Evolutionary conservation across 2,113 vertebrate species (phyloP), one percentile per base, ranked within the genome.

Genomic region (Cyprinus carpio): DNA sequence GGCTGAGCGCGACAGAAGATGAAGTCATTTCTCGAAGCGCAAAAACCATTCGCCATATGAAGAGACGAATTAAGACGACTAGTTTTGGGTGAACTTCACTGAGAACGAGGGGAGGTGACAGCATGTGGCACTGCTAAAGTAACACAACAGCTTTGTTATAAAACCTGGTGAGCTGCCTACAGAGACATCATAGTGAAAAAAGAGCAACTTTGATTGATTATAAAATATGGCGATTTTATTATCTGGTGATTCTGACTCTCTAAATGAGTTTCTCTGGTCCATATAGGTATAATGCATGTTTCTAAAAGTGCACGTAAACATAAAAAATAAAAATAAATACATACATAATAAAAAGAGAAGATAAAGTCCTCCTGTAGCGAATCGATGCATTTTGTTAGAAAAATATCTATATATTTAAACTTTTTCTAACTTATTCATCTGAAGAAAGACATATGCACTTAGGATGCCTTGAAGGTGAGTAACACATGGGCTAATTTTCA

Each of bases 41-140:
- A 77, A 75, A 75, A 76, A 84, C 81, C 69, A 72, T 46, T 75
- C 2, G 84, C 85, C 62, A 64, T 84, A 23, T 67, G 86, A 83
- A 69, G 49, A 78, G 69, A 81, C 37, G 7, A 83, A 85, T 72
- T 34, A 37, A 79, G 46, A 79, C 27, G 78, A 27, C 49, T 76
- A 8, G n/a, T 46, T 81, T 65, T 29, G 37, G 78, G 23, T 1
- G 7, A 82, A 69, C 20, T 7, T 51, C 37, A 25, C 23, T 46
- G 23, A 43, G 37, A 69, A 34, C 2, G 20, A 23, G 31, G 65
- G 34, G 16, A 69, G 65, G 34, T 12, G 6, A 74, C 11, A 46
- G 37, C 23, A 74, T 74, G 40, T 71, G 4, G 67, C 15, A 37
- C 67, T 37, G 67, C 67, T 71, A 23, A 71, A 71, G 4, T 16